These are phyloP conservation scores for Caenorhabditis sp. DNA, from an alignment of 2,888 invertebrate species.

Conservation along the genomic window DNA sequence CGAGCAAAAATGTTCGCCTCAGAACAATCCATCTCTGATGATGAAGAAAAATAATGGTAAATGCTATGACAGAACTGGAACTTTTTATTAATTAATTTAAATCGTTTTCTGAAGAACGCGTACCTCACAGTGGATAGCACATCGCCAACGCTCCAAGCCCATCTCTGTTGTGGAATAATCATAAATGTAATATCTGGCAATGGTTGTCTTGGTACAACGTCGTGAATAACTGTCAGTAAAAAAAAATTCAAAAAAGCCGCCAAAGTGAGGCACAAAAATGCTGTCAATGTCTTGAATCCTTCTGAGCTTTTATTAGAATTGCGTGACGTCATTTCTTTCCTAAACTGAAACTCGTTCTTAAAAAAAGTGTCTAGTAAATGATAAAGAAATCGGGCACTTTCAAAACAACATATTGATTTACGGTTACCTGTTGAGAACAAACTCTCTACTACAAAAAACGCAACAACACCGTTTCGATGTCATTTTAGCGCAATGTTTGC, in stretches of 20 bases:
- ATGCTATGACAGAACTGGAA: constrained; percentile 80
- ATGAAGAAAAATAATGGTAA: constrained; percentile 80
- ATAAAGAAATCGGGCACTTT: no score
- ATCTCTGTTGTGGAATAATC: constrained; percentile 81
- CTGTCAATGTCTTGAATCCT: constrained; percentile 77
- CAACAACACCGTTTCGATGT: no score
- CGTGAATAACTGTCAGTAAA: constrained; percentile 82
- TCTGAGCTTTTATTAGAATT: constrained; percentile 64
- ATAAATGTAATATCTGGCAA: constrained; percentile 81
- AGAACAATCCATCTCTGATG: constrained; percentile 78
- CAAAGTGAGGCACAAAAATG: constrained; percentile 78
- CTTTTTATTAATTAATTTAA: not conserved
- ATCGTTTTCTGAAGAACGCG: constrained; percentile 1
- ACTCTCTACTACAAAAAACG: no score
- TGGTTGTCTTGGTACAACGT: constrained; percentile 79
- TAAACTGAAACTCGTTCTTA: constrained; percentile 16
- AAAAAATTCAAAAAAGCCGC: constrained; percentile 82
- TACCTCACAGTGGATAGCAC: constrained; percentile 81
- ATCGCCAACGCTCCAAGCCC: constrained; percentile 83
- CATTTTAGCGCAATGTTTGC: no score
- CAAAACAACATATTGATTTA: no score
- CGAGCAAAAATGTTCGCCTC: constrained; percentile 80
- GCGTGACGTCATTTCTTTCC: not conserved
- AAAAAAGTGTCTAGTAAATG: no score
- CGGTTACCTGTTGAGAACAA: no score